Percentiles rank a stretch among this genome's conserved stretches.
These are phyloP conservation scores for Leptopilina drosophilae DNA, from an alignment of 2,888 invertebrate genomes.

Conservation along the genomic window DNA sequence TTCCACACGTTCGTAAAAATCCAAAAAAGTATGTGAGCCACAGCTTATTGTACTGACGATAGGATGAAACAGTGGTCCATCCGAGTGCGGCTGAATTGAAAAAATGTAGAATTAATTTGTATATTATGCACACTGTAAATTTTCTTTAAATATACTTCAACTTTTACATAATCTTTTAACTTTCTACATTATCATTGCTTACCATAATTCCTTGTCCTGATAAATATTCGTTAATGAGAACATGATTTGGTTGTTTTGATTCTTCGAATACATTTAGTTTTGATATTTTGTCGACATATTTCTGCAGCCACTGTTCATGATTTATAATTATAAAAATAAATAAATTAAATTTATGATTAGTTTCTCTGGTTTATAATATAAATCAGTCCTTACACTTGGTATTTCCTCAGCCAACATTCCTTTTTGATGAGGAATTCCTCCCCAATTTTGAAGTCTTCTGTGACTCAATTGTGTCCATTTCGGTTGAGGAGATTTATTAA, in stretches of 20 bases:
- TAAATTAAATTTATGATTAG: slow-evolving; percentile 50
- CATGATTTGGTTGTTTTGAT: slow-evolving; percentile 89
- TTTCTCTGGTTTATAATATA: slow-evolving; percentile 7
- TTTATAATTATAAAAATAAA: too few species aligned
- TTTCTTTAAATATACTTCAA: slow-evolving; percentile 35
- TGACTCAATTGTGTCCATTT: slow-evolving; percentile 97
- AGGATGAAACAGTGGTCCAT: slow-evolving; percentile 96
- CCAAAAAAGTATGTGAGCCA: slow-evolving; percentile 93
- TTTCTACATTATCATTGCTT: slow-evolving; percentile 55
- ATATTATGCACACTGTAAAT: slow-evolving; percentile 36
- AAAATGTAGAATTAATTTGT: neutral
- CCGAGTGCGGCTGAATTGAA: slow-evolving; percentile 87
- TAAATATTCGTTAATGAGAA: slow-evolving; percentile 95
- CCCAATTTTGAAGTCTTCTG: slow-evolving; percentile 97
- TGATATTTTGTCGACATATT: slow-evolving; percentile 84
- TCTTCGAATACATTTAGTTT: slow-evolving; percentile 84
- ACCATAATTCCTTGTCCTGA: slow-evolving; percentile 97
- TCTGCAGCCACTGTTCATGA: slow-evolving; percentile 84
- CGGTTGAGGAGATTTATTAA: slow-evolving; percentile 90
- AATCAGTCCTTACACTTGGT: slow-evolving; percentile 79
- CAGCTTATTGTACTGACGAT: slow-evolving; percentile 94
- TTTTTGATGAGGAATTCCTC: slow-evolving; percentile 94
- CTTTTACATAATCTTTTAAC: slow-evolving; percentile 41
- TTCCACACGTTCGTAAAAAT: slow-evolving; percentile 83
- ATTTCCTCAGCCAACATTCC: slow-evolving; percentile 95